phyloP scores from a whole-genome alignment of 2,797 vertebrate species.

The Ceyx erithaca region DNA sequence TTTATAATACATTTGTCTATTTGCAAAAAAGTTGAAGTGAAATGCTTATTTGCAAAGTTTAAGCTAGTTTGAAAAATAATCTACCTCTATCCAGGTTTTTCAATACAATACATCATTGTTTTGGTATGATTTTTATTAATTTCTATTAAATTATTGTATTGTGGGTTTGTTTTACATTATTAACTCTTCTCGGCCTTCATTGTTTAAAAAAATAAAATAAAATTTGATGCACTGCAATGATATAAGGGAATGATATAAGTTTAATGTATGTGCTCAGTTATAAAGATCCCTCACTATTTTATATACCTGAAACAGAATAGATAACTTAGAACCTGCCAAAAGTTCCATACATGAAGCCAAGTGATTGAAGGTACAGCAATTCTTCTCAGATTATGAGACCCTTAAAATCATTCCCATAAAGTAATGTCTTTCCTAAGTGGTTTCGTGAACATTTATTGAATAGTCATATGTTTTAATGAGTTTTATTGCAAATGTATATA shows the following conservation, averaged over 20 bases:
- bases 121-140: neutral
- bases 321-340: neutral
- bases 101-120: neutral
- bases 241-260: neutral
- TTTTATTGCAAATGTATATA: neutral
- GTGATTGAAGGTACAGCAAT: neutral
- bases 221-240: neutral
- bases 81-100: neutral
- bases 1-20: neutral
- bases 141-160: neutral
- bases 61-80: neutral
- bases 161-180: neutral
- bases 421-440: neutral
- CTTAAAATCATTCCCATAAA: neutral
- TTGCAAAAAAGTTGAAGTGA: neutral
- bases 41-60: neutral
- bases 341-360: neutral
- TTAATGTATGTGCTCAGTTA: neutral
- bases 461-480: neutral
- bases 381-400: neutral
- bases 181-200: accelerated
- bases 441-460: neutral
- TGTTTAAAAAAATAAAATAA: neutral
- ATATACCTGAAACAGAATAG: neutral
- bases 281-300: neutral